A percentile compares a stretch with the other conserved stretches of the same genome.
phyloP scores from a whole-genome alignment of 1,140 invertebrate species.

The Drosophila sucinea region DNA sequence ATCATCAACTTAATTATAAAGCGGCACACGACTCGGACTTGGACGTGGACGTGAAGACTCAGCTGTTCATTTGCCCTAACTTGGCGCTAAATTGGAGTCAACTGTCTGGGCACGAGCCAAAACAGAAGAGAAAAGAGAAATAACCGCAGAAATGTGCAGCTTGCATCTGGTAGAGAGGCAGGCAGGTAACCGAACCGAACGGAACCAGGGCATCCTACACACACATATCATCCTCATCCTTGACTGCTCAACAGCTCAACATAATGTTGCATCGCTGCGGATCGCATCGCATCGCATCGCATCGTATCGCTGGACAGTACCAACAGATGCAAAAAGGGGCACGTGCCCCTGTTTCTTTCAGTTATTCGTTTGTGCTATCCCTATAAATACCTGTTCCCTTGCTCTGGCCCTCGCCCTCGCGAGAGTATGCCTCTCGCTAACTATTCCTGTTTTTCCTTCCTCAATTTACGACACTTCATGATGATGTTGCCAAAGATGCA shows the following conservation, averaged over 20 bases:
- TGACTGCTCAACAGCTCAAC: constrained; percentile 1
- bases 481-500: constrained; percentile 12
- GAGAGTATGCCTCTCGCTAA: not conserved
- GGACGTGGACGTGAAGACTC: not conserved
- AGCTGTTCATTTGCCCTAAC: constrained; percentile 11
- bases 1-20: constrained; percentile 9
- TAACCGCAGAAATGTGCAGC: constrained; percentile 7
- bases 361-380: not conserved
- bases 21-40: not conserved
- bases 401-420: not conserved
- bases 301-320: no score
- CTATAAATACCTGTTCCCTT: constrained; percentile 6
- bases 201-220: not conserved
- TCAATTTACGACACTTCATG: constrained; percentile 7
- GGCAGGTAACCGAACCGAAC: not conserved
- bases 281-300: not conserved
- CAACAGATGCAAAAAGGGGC: constrained; percentile 9
- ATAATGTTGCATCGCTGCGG: constrained; percentile 7
- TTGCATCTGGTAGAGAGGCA: not conserved
- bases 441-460: constrained; percentile 4
- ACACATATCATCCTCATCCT: constrained; percentile 8
- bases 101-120: constrained; percentile 8
- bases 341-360: constrained; percentile 6
- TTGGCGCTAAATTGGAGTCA: constrained; percentile 12
- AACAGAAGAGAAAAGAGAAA: not conserved